Evolutionary conservation across 2,113 vertebrate genomes (phyloP).

Genomic region (Arenaria interpres): DNA sequence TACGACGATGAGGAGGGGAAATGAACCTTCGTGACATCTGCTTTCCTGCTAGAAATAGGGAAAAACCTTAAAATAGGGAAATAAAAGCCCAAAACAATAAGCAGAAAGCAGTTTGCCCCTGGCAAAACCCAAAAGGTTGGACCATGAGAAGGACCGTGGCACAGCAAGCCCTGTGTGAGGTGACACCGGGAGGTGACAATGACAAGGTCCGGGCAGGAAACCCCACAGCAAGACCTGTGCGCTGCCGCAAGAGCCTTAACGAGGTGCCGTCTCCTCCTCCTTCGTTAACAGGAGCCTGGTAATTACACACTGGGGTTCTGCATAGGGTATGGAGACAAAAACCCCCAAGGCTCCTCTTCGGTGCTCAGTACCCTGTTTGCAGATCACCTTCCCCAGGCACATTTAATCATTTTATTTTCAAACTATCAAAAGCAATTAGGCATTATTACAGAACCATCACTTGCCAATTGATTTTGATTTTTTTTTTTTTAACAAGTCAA

Average conservation of each 20-base stretch:
- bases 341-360: background rate
- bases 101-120: background rate
- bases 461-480: background rate
- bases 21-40: background rate
- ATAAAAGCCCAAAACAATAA: accelerated
- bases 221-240: accelerated
- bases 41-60: background rate
- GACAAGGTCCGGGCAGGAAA: background rate
- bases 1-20: background rate
- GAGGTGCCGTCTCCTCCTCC: background rate
- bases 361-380: background rate
- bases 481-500: background rate
- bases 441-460: background rate
- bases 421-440: constrained; percentile 28
- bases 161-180: background rate
- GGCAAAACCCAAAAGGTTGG: background rate
- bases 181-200: background rate
- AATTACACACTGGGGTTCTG: accelerated
- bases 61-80: background rate
- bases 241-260: accelerated
- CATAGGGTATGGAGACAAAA: accelerated
- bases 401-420: background rate
- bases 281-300: accelerated
- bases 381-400: background rate
- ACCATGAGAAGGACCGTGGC: background rate